Evolutionary conservation across 1,140 invertebrate species (phyloP), one percentile per base, ranked within the genome.

Genomic region (Helicoverpa armigera): DNA sequence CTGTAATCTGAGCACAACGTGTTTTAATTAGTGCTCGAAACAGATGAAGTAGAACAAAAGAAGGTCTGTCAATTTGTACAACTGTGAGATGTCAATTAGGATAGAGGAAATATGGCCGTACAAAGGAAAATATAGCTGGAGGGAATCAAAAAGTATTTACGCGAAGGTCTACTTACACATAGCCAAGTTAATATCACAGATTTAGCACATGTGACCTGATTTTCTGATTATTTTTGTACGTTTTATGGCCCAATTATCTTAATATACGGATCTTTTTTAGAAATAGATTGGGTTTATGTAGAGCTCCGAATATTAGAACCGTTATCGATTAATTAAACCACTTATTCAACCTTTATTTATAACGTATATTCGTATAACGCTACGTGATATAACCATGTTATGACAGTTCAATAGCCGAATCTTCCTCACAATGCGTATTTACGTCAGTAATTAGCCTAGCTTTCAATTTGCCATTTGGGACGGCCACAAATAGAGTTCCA

Each of bases 51-150:
- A 61, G 56, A 50, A 51, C 60, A 51, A 61, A 76, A 63, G 58
- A 51, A 43, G 13, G 9, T 76, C 48, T 29, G 54, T 51, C 58
- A 76, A 75, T 76, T 60, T 61, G 58, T 61, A 18, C 35, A 11
- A 63, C 63, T 76, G 56, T 76, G 43, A 48, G 43, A 76, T 51
- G 73, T 48, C 73, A 76, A 76, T 76, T 76, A 76, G 58, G 58
- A 76, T 76, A 29, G 18, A n/a, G 48, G 63, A 50, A n/a, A 11
- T n/a, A 23, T 18, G n/a, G 11, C 10, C 48, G 48, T 67, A 18
- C n/a, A 48, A 67, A 67, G 43, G 63, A 18, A 67, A 67, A 63
- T 29, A 35, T 50, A 58, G 18, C n/a, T 43, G 16, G 13, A 0
- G n/a, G 12, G 10, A n/a, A 13, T 67, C 16, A 12, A 43, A 50